phyloP scores from a whole-genome alignment of 2,113 vertebrate genomes.

The Urocolius indicus region DNA sequence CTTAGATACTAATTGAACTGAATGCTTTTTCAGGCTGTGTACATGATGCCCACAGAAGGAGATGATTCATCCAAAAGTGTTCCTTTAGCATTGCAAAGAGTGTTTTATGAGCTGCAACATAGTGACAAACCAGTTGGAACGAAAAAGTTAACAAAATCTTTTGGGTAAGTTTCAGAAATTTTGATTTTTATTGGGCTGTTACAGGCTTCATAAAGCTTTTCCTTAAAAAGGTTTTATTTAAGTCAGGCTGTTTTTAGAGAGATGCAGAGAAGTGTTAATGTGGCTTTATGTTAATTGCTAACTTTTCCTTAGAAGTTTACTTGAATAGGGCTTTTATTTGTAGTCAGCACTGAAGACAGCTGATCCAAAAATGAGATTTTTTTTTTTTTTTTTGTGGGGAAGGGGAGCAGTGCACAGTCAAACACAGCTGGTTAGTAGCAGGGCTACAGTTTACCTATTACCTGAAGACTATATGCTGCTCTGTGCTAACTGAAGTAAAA shows the following conservation, averaged over 20 bases:
- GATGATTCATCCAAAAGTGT: constrained; percentile 99
- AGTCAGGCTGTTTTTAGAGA: neutral
- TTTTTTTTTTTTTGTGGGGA: neutral
- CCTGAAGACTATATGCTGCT: neutral
- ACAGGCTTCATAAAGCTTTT: neutral
- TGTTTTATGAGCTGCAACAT: constrained; percentile 98
- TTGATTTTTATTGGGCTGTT: neutral
- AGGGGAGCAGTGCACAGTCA: neutral
- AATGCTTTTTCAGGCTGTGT: constrained; percentile 88
- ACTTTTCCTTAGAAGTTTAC: neutral
- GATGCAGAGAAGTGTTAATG: neutral
- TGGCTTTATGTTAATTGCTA: neutral
- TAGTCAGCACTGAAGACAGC: neutral
- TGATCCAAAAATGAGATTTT: neutral
- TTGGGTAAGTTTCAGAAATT: constrained; percentile 84
- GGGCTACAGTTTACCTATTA: neutral
- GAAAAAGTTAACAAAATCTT: constrained; percentile 98
- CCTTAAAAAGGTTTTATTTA: neutral
- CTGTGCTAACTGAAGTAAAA: neutral
- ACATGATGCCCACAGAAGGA: constrained; percentile 99
- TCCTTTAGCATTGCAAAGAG: constrained; percentile 95
- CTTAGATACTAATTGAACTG: constrained; percentile 35
- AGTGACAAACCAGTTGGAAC: constrained; percentile 99
- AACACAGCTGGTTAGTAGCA: neutral
- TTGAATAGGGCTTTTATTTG: neutral